Evolutionary conservation across 2,797 vertebrate genomes (phyloP).

Genomic region (Scarus forsteni): DNA sequence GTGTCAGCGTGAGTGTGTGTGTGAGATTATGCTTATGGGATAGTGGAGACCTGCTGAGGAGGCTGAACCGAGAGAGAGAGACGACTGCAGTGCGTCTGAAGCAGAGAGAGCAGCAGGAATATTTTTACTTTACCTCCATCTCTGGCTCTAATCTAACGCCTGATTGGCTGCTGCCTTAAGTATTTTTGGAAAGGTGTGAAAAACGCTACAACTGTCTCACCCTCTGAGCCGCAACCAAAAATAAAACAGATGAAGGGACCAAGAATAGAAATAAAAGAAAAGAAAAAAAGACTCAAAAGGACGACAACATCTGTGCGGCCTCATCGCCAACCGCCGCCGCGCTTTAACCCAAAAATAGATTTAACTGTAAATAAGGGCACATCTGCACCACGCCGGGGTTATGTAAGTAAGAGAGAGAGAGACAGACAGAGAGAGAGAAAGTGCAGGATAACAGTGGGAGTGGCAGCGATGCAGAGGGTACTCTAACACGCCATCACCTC

Average conservation of each 20-base stretch:
- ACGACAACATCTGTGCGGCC: conserved; percentile 29
- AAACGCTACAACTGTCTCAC: conserved; percentile 29
- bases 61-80: conserved; percentile 45
- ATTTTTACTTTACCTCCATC: conserved; percentile 27
- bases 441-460: conserved; percentile 50
- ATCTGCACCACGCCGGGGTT: conserved; percentile 51
- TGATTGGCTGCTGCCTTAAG: conserved; percentile 7
- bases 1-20: conserved; percentile 35
- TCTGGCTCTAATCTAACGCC: conserved; percentile 10
- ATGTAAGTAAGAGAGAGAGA: conserved; percentile 48
- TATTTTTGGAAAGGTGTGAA: conserved; percentile 53
- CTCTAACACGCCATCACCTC: conserved; percentile 60
- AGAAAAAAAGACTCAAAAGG: conserved; percentile 14
- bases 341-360: conserved; percentile 42
- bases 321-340: conserved; percentile 22
- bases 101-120: conserved; percentile 35
- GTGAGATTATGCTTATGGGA: conserved; percentile 46
- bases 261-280: conserved; percentile 31
- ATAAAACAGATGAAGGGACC: conserved; percentile 18
- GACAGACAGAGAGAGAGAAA: conserved; percentile 14
- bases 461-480: conserved; percentile 47
- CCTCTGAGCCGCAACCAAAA: conserved; percentile 42
- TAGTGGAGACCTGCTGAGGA: conserved; percentile 60
- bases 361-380: conserved; percentile 53
- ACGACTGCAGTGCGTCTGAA: conserved; percentile 66